These are phyloP conservation scores for Nanorana parkeri DNA, from an alignment of 2,113 vertebrate species.

Conservation along the genomic window DNA sequence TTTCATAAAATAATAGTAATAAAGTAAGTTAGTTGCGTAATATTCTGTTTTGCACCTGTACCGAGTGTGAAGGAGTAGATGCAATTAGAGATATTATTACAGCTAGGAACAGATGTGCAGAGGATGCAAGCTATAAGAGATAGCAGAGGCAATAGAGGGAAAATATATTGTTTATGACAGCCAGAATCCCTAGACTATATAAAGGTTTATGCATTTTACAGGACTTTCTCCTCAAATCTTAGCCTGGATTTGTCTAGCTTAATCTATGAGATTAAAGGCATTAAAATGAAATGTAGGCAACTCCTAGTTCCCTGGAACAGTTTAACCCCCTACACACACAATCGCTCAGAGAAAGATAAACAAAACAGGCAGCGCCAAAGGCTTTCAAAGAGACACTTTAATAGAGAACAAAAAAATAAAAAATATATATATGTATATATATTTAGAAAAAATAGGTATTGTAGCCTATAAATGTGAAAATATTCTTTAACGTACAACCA, in stretches of 20 bases:
- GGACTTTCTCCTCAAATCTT: conserved; percentile 51
- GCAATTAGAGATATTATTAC: conserved; percentile 7
- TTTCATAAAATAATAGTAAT: too few relatives aligned
- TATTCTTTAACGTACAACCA: too few relatives aligned
- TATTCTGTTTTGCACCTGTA: too few relatives aligned
- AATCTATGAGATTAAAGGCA: conserved; percentile 23
- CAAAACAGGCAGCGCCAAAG: conserved; percentile 2
- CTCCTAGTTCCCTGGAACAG: background rate
- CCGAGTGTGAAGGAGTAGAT: too few relatives aligned
- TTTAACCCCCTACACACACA: conserved; percentile 24
- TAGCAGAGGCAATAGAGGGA: conserved; percentile 27
- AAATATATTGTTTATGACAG: conserved; percentile 51
- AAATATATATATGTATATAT: too few relatives aligned
- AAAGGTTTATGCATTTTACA: conserved; percentile 50
- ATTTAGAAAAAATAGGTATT: too few relatives aligned
- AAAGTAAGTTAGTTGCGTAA: too few relatives aligned
- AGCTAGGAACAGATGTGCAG: background rate
- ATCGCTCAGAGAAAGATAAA: conserved; percentile 11
- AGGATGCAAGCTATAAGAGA: conserved; percentile 15
- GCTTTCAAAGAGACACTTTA: background rate
- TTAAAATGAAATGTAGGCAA: conserved; percentile 33
- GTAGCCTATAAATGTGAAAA: too few relatives aligned
- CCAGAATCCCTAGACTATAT: conserved; percentile 45
- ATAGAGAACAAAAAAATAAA: too few relatives aligned
- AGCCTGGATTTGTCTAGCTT: conserved; percentile 20